Percentiles rank a stretch among this genome's conserved stretches.
Evolutionary conservation across 2,888 invertebrate species (phyloP).

Genomic region (Pammene fasciana): DNA sequence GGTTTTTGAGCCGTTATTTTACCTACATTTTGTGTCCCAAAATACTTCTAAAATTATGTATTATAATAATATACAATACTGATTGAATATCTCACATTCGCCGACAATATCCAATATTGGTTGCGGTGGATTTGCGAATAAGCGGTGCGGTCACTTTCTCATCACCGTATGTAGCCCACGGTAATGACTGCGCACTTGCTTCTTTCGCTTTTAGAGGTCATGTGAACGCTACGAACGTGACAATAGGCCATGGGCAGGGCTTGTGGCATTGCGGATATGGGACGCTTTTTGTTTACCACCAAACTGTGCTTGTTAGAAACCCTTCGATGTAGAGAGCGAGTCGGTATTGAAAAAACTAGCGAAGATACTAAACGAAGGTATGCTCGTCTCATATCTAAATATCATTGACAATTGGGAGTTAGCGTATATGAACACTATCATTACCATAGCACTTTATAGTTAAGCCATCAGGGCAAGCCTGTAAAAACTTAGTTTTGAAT

Average conservation of each 20-base stretch:
- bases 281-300: not conserved
- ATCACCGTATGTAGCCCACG: constrained; percentile 25
- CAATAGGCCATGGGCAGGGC: constrained; percentile 5
- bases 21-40: not conserved
- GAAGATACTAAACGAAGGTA: no score
- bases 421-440: no score
- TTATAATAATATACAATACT: not conserved
- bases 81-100: not conserved
- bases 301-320: not conserved
- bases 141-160: constrained; percentile 30
- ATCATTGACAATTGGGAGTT: no score
- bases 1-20: not conserved
- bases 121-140: constrained; percentile 24
- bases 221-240: constrained; percentile 15
- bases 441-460: no score
- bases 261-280: constrained; percentile 3
- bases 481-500: no score
- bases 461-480: no score
- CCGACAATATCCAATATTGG: constrained; percentile 3
- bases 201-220: constrained; percentile 24
- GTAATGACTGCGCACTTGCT: constrained; percentile 25
- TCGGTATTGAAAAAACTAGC: no score
- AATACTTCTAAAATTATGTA: not conserved
- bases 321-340: no score
- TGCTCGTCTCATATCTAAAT: no score